Percentiles rank a stretch among this genome's conserved stretches.
phyloP scores from a whole-genome alignment of 2,113 vertebrate genomes.

The Bettongia penicillata region DNA sequence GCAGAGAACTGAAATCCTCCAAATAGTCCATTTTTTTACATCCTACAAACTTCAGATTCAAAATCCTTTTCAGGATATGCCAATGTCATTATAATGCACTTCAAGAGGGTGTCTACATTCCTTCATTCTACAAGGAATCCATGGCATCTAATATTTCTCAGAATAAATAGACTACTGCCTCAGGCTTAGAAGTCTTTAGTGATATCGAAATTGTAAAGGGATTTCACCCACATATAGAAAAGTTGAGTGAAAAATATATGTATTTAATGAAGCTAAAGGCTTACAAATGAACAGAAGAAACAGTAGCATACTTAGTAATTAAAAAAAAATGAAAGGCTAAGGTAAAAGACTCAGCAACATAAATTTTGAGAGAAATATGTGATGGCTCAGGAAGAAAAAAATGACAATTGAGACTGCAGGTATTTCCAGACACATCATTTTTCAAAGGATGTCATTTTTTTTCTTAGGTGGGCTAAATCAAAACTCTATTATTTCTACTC shows the following conservation, averaged over 20 bases:
- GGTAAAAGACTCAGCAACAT: not conserved
- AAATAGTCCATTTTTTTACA: too few species aligned
- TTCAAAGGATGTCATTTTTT: constrained; percentile 2
- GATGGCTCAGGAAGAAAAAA: constrained; percentile 5
- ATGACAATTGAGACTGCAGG: not conserved
- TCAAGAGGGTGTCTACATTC: not conserved
- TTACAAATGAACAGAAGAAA: not conserved
- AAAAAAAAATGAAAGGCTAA: not conserved
- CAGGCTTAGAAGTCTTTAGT: not conserved
- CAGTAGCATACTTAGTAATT: not conserved
- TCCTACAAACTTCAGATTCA: too few species aligned
- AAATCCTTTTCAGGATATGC: not conserved
- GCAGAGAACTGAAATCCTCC: too few species aligned
- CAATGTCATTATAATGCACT: not conserved
- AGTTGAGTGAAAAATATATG: not conserved
- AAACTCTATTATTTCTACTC: constrained; percentile 13
- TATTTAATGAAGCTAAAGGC: not conserved
- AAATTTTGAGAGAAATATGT: constrained; percentile 9
- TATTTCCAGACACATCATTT: not conserved
- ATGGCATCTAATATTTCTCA: too few species aligned
- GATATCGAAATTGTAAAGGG: not conserved
- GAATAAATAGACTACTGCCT: not conserved
- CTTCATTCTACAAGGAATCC: too few species aligned
- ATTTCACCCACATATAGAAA: not conserved
- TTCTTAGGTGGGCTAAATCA: constrained; percentile 20